Evolutionary conservation across 2,797 vertebrate species (phyloP), one percentile per base, ranked within the genome.

Genomic region (Crax fasciolata): DNA sequence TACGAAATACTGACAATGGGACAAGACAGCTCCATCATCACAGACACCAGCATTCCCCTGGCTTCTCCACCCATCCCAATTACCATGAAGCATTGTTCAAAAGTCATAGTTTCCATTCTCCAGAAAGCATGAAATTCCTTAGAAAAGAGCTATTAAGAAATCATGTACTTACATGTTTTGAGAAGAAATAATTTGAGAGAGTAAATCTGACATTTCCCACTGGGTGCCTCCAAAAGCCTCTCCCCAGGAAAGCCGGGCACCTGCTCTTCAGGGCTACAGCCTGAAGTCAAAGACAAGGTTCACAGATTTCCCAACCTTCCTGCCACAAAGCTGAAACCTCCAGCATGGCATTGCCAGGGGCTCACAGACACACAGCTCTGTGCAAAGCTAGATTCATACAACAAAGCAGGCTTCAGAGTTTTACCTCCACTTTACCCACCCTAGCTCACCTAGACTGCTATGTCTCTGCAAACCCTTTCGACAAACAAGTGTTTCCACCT

Each of bases 331-430:
- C 38, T 35, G 35, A 66, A 63, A 73, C 24, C 38, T 59, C 46
- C 1, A 0, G 23, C 48, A 52, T 2, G 2, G 11, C 15, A 61
- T 5, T 2, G 2, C 48, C 66, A 11, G 0, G 3, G 2, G 4
- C 41, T 54, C 15, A 2, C 1, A 83, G 10, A 6, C 25, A 58
- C 8, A 6, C 2, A 3, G 4, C 9, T 51, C n/a, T 24, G 3
- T 19, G 43, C 6, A 51, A 87, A 57, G 48, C 20, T 0, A 0
- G 4, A 8, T 28, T 28, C 30, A 25, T 17, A 28, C 11, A 30
- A 38, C 24, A 59, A 12, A 74, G 8, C n/a, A 51, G 8, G 4
- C 16, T 70, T 28, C 61, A 81, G 21, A 91, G 21, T 17, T 17
- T 35, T 4, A 77, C 51, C 32, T 68, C 35, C 19, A n/a, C 32